Conservation (phyloP, 2,888 invertebrate species). For the Cerastis rubricosa region DNA sequence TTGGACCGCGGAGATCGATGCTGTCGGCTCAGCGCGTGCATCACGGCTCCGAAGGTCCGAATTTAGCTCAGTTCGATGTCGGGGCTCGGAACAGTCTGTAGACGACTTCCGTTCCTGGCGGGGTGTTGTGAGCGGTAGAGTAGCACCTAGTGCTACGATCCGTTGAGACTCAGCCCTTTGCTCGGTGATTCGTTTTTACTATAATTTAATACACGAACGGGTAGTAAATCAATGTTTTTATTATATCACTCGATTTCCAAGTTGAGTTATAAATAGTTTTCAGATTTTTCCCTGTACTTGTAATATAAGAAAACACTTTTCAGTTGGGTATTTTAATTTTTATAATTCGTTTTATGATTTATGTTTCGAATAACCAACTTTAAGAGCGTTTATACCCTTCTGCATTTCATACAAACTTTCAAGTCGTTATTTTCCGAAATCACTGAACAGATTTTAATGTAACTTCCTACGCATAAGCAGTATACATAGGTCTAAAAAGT, state of each 20-base stretch:
- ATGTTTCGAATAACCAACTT: too few relatives aligned
- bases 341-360: too few relatives aligned
- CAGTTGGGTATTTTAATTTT: too few relatives aligned
- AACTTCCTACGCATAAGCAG: too few relatives aligned
- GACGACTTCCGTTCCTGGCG: conserved; percentile 88
- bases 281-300: too few relatives aligned
- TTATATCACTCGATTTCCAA: background rate
- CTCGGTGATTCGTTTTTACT: conserved; percentile 67
- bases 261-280: background rate
- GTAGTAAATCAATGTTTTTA: background rate
- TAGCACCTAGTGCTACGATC: conserved; percentile 75
- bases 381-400: too few relatives aligned
- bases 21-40: conserved; percentile 72
- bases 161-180: conserved; percentile 91
- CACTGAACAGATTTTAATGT: too few relatives aligned
- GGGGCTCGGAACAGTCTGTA: conserved; percentile 69
- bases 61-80: conserved; percentile 55
- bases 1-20: conserved; percentile 78
- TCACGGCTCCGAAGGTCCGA: conserved; percentile 66
- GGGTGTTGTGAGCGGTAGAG: conserved; percentile 69
- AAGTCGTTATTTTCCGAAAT: too few relatives aligned
- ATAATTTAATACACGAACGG: background rate
- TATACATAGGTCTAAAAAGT: too few relatives aligned
- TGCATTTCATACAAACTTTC: too few relatives aligned
- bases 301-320: too few relatives aligned